Base-by-base conservation (phyloP, 2,888 invertebrate genomes). In the Ypsolopha sequella region DNA sequence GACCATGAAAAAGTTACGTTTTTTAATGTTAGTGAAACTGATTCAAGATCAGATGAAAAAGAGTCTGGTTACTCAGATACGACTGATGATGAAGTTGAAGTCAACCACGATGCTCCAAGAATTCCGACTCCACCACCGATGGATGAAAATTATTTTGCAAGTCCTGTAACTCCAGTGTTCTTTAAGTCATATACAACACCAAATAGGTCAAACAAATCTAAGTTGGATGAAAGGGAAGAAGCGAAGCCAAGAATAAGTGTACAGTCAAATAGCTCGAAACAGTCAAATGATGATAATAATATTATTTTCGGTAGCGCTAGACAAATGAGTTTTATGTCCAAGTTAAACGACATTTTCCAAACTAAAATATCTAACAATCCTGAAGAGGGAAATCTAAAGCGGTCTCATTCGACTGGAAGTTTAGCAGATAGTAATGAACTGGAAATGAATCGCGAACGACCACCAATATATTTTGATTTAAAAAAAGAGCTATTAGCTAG, bases 1-100 rank as follows among this genome's bases (percentile, higher is more conserved):
- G 67, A 73, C 33, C 58, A 76, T 41, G 81, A 80, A 60, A 66
- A 73, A 53, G 61, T 76, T 6, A 80, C 80, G 3, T 73, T 71
- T 7, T 76, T 77, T 53, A 79, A 79, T 53, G 80, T 81, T 49
- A 81, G 79, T 53, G 85, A 86, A 53, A 71, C 73, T 1, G 76
- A 70, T 63, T 86, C 85, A 6, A 64, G 76, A 55, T 85, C 85
- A 41, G 84, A 85, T 53, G 85, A 86, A 24, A 24, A 24, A 24
- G 24, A 24, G 58, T 86, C 85, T 35, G 85, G 85, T 6, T 86
- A 86, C 56, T 86, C 82, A 1, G 85, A 86, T 59, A 84, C 85
- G 8, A 66, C 81, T 11, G 85, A 84, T 53, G 80, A 74, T 55
- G 76, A 76, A 10, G 57, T 63, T 47, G 76, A 80, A 52, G 73